Base-by-base conservation (phyloP, 2,888 invertebrate species). In the Pyrgus malvae region DNA sequence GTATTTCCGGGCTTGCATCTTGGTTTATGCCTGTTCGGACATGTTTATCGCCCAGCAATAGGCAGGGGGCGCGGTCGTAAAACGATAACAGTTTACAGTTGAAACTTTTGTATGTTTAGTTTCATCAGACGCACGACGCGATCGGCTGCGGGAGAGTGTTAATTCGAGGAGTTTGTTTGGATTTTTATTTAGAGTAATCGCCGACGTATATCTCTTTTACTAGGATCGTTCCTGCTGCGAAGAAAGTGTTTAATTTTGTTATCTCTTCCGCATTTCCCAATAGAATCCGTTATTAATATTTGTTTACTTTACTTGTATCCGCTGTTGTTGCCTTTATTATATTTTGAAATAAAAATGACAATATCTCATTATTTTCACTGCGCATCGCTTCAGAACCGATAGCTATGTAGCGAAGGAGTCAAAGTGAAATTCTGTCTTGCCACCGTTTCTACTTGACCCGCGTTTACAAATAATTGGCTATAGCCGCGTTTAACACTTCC, bases 21-120 rank as follows among this genome's bases (percentile, higher is more conserved):
- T 78, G 78, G 73, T 80, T 76, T 74, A 75, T 75, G 72, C 35
- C n/a, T 69, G 66, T 56, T 65, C 69, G 65, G 77, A 74, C 74
- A 74, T 84, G 83, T 85, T 85, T 84, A 84, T 84, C 76, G 79
- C 74, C 76, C 74, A 75, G 75, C 72, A 66, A 74, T 75, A 64
- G 62, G 58, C 59, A 58, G 74, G 70, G 49, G 68, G 68, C 64
- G 62, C 60, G 71, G 65, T 79, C 83, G 81, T 85, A 80, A 87
- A 87, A 69, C 69, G 62, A 69, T 72, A 67, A 67, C 70, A 68
- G 78, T 76, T 78, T 75, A 78, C 68, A 65, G 71, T 70, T 65
- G 55, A 66, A 70, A 70, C 66, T 68, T 69, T 64, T 67, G 68
- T 69, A 65, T 78, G 73, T 78, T 78, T 72, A 70, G 68, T 73